A percentile compares a stretch with the other conserved stretches of the same genome.
These are phyloP conservation scores for Onychomys arenicola DNA, from an alignment of 2,797 vertebrate species.

Conservation along the genomic window DNA sequence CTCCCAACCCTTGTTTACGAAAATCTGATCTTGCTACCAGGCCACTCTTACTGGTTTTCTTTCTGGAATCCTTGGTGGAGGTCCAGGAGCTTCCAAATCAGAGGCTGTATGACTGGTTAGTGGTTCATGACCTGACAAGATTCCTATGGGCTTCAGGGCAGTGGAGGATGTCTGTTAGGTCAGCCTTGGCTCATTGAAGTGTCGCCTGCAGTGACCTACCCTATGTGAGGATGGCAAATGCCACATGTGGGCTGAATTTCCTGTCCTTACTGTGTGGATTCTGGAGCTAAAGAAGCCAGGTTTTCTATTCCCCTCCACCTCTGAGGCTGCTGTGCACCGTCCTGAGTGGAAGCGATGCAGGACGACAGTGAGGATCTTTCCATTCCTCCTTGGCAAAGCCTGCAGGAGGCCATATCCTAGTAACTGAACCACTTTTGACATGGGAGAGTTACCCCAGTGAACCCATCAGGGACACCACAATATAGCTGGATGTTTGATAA, in stretches of 20 bases:
- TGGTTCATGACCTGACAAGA: conserved; percentile 74
- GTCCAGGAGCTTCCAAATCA: conserved; percentile 83
- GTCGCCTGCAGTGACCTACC: background rate
- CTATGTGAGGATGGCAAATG: accelerated
- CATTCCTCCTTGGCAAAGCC: background rate
- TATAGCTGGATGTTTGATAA: background rate
- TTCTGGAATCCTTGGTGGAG: conserved; percentile 27
- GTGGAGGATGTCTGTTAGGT: conserved; percentile 80
- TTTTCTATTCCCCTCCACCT: conserved; percentile 74
- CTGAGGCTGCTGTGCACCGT: background rate
- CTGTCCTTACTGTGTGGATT: conserved; percentile 71
- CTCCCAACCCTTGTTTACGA: background rate
- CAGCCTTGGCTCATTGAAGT: conserved; percentile 74
- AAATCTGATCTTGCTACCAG: background rate
- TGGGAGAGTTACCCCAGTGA: background rate
- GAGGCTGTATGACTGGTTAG: conserved; percentile 70
- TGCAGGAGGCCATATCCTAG: accelerated
- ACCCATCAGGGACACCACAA: background rate
- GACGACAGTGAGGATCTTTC: conserved; percentile 59
- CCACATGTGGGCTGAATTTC: background rate
- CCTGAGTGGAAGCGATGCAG: conserved; percentile 56
- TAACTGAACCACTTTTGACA: background rate
- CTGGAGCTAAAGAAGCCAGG: conserved; percentile 46
- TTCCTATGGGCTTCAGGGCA: conserved; percentile 60
- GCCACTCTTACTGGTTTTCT: background rate